Conservation (phyloP, 1,140 invertebrate genomes). For the Zaprionus inermis region DNA sequence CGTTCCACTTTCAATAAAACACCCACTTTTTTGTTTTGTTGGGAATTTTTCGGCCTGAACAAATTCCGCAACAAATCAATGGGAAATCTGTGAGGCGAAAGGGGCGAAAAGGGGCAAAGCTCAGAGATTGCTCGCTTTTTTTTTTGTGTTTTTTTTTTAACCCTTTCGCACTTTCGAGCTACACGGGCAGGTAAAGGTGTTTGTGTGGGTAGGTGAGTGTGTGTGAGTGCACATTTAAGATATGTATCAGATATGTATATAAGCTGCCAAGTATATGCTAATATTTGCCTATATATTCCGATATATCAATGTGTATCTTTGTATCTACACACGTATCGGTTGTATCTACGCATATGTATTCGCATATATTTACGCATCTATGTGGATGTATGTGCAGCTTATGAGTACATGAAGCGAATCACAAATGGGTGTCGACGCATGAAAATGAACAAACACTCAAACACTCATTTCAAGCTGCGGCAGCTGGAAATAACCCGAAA, state of each 20-base stretch:
- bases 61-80: slow-evolving; percentile 56
- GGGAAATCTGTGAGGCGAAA: no score
- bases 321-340: neutral
- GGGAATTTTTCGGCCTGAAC: slow-evolving; percentile 27
- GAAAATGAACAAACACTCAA: slow-evolving; percentile 78
- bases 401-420: slow-evolving; percentile 36
- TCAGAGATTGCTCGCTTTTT: no score
- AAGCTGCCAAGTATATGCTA: no score
- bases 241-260: neutral
- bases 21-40: slow-evolving; percentile 64
- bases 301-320: neutral
- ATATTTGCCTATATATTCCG: no score
- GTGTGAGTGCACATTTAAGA: no score
- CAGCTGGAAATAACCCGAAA: slow-evolving; percentile 6
- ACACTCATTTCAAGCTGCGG: slow-evolving; percentile 66
- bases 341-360: neutral
- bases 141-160: no score
- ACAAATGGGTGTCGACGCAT: slow-evolving; percentile 77
- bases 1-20: slow-evolving; percentile 76
- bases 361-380: neutral
- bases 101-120: neutral
- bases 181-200: neutral
- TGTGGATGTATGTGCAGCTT: slow-evolving; percentile 2
- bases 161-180: slow-evolving; percentile 44
- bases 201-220: neutral